These are phyloP conservation scores for Acestrorhynchus altus DNA, from an alignment of 2,797 vertebrate genomes.

Conservation along the genomic window DNA sequence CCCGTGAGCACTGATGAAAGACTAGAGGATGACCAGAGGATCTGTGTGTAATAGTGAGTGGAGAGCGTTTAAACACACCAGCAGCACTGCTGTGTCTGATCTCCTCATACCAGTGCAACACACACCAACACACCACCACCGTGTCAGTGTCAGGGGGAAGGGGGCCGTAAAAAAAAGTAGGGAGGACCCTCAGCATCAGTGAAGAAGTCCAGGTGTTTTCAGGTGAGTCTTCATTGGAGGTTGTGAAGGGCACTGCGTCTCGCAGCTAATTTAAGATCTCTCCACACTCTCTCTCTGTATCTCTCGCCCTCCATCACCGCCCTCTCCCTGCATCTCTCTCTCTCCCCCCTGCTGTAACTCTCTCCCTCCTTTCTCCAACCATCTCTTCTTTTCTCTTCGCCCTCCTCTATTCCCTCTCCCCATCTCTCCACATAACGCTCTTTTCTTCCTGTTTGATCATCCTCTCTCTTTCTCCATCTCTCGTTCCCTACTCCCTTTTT, in stretches of 20 bases:
- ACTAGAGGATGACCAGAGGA: too few species aligned
- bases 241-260: constrained; percentile 44
- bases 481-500: neutral
- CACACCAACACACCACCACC: too few species aligned
- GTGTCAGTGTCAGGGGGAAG: neutral
- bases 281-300: constrained; percentile 4
- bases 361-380: neutral
- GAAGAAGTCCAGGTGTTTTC: neutral
- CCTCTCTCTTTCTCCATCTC: neutral
- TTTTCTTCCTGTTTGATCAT: neutral
- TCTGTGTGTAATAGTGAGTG: constrained; percentile 1
- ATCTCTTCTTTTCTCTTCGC: constrained; percentile 34
- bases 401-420: neutral
- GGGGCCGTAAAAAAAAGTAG: too few species aligned
- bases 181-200: neutral
- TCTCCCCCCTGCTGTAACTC: constrained; percentile 31
- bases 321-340: constrained; percentile 5
- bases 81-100: too few species aligned
- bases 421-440: too few species aligned
- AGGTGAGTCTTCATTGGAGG: constrained; percentile 40
- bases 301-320: constrained; percentile 43
- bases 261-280: constrained; percentile 27
- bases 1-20: too few species aligned
- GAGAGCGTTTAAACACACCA: too few species aligned
- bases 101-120: too few species aligned